Base-by-base conservation (phyloP, 1,140 invertebrate species). In the Cephus cinctus region DNA sequence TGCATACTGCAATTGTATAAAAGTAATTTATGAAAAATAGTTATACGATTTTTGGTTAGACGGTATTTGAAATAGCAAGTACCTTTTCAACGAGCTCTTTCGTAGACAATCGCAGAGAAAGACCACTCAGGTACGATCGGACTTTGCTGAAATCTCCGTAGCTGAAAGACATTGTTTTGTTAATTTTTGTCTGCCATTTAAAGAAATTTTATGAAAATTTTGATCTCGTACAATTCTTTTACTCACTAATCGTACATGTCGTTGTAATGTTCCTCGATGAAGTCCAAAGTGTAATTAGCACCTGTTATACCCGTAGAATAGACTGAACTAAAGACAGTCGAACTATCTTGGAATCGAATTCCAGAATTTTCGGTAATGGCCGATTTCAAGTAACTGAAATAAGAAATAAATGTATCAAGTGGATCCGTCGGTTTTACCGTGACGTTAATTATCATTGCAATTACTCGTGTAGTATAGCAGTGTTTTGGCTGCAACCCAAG, bases 401-500 rank as follows among this genome's bases (percentile, higher is more conserved):
- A 20, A 4, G 4, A 14, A 32, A 12, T 44, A 15, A 44, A 14
- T 42, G 25, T 25, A 42, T 6, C n/a, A n/a, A n/a, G n/a, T n/a
- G n/a, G n/a, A n/a, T n/a, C n/a, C n/a, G n/a, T n/a, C n/a, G n/a
- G n/a, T n/a, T n/a, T 27, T 2, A 42, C 0, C n/a, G 9, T 8
- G 9, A n/a, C 11, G 20, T 42, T 11, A 49, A 40, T 36, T 9
- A 25, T 54, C 14, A 46, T 43, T 19, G 8, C 27, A 61, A 65
- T 75, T 78, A 86, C 80, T 48, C 54, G 22, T 71, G 64, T 27
- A 79, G 69, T 43, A 59, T 49, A 2, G 30, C 43, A 11, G 67
- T 52, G 45, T 80, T 63, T 15, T 67, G 71, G 0, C 83, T 79
- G 46, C 85, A 86, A 5, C 82, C 81, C 8, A 85, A 75, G 0